A percentile compares a stretch with the other conserved stretches of the same genome.
These are phyloP conservation scores for Manis javanica DNA, from an alignment of 2,797 vertebrate genomes.

Conservation along the genomic window DNA sequence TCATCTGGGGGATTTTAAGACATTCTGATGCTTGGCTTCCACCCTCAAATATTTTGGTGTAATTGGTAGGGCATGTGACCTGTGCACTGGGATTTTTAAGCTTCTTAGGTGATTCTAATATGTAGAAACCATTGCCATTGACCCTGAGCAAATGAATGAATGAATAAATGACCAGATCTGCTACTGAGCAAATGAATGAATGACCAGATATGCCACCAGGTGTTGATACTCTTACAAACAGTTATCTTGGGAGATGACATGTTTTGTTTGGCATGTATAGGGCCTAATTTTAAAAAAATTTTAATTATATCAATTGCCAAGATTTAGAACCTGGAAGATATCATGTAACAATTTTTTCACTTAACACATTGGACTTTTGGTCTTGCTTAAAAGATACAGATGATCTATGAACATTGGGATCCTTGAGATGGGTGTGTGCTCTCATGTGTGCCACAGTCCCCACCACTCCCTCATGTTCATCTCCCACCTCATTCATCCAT, in stretches of 20 bases:
- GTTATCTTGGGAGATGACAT: neutral
- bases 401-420: neutral
- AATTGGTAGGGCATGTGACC: neutral
- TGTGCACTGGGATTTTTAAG: neutral
- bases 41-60: neutral
- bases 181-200: neutral
- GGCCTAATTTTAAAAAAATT: neutral
- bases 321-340: neutral
- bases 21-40: neutral
- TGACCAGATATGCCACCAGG: neutral
- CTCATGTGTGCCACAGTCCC: neutral
- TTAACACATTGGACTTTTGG: neutral
- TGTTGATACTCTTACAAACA: neutral
- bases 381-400: neutral
- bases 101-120: neutral
- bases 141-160: neutral
- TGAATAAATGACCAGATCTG: neutral
- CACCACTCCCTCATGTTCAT: neutral
- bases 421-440: neutral
- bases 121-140: neutral
- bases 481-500: neutral
- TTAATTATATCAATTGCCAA: neutral
- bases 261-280: neutral
- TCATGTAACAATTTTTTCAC: neutral
- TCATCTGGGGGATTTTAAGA: neutral